Evolutionary conservation across 2,113 vertebrate genomes (phyloP).

Genomic region (Phylloscopus trochilus): DNA sequence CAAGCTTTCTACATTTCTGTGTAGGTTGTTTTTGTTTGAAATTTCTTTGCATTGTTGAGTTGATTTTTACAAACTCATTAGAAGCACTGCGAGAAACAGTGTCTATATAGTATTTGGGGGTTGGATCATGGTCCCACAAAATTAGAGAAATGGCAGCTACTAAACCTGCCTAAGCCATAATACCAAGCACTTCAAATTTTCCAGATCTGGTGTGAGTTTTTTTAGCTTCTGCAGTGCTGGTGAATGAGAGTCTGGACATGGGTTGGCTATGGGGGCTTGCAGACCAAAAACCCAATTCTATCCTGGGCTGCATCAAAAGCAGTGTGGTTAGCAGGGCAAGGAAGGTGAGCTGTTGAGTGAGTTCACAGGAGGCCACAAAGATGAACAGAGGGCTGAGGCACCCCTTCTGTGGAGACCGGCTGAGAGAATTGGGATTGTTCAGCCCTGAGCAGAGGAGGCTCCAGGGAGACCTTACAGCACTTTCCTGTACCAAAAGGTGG

Average conservation of each 20-base stretch:
- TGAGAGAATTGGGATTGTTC: not conserved
- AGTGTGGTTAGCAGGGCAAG: too few species aligned
- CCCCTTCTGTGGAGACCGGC: not conserved
- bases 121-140: not conserved
- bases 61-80: not conserved
- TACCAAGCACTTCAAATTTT: not conserved
- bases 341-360: not conserved
- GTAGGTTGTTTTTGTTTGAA: not conserved
- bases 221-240: not conserved
- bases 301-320: not conserved
- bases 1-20: not conserved
- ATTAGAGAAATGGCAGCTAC: not conserved
- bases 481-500: too few species aligned
- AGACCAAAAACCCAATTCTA: not conserved
- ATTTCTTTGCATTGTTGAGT: not conserved
- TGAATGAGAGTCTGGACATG: not conserved
- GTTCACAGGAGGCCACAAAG: not conserved
- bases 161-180: not conserved
- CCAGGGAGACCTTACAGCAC: not conserved
- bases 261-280: not conserved
- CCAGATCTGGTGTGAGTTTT: not conserved
- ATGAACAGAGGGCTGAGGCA: too few species aligned
- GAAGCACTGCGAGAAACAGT: not conserved
- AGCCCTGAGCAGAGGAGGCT: not conserved
- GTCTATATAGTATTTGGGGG: not conserved